Evolutionary conservation across 2,888 invertebrate species (phyloP).

Genomic region (Hololepta plana): DNA sequence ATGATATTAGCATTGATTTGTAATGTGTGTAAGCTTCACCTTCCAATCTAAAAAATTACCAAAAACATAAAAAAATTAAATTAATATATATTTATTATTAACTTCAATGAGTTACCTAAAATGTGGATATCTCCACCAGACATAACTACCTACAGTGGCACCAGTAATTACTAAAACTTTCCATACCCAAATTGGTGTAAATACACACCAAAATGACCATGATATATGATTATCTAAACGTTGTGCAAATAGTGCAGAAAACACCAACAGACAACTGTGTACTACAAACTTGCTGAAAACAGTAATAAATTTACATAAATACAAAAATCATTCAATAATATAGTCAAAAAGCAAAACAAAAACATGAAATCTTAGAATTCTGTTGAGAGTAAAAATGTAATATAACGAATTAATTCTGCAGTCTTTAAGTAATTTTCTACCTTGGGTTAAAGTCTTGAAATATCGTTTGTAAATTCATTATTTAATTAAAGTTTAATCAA

Average conservation of each 20-base stretch:
- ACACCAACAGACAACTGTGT: constrained; percentile 79
- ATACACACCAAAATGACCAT: constrained; percentile 94
- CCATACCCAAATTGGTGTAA: constrained; percentile 96
- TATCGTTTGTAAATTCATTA: constrained; percentile 77
- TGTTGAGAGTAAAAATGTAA: constrained; percentile 3
- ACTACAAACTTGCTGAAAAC: constrained; percentile 89
- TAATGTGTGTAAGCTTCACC: constrained; percentile 94
- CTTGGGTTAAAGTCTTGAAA: constrained; percentile 88
- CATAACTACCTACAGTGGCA: constrained; percentile 79
- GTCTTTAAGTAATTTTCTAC: constrained; percentile 28
- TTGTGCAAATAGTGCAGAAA: constrained; percentile 79
- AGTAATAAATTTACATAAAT: constrained; percentile 13
- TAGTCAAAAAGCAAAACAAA: constrained; percentile 6
- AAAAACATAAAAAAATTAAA: constrained; percentile 6
- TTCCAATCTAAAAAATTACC: constrained; percentile 51
- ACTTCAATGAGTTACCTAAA: constrained; percentile 70
- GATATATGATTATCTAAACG: constrained; percentile 73
- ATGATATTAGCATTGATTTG: constrained; percentile 93
- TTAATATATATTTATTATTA: too few relatives aligned
- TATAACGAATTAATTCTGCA: not conserved
- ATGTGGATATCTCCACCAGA: constrained; percentile 94
- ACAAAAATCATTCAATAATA: constrained; percentile 9
- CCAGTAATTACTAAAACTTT: constrained; percentile 82
- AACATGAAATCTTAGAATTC: constrained; percentile 5
- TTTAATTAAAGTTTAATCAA: too few relatives aligned